These are phyloP conservation scores for Parasteatoda lunata DNA, from an alignment of 2,888 invertebrate genomes.

Conservation along the genomic window DNA sequence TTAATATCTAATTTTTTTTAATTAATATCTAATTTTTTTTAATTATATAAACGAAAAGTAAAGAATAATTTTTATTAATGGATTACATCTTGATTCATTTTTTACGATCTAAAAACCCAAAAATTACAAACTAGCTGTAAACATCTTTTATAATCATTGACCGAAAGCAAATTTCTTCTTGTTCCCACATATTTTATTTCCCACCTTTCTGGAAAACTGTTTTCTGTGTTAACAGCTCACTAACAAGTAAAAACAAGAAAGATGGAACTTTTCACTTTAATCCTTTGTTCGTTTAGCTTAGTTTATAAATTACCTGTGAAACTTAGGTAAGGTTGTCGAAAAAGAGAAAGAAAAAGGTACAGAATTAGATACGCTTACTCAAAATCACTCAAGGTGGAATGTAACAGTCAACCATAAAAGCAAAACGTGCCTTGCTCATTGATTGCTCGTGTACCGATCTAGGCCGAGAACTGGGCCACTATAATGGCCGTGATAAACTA, in stretches of 20 bases:
- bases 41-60: no score
- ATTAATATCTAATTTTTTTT: no score
- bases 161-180: no score
- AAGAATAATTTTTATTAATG: no score
- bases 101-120: no score
- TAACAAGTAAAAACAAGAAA: conserved; percentile 36
- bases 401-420: conserved; percentile 64
- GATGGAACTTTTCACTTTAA: conserved; percentile 51
- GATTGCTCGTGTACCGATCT: conserved; percentile 42
- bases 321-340: conserved; percentile 52
- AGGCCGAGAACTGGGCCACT: conserved; percentile 37
- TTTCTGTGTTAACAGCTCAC: conserved; percentile 28
- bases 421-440: conserved; percentile 63
- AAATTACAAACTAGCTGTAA: no score
- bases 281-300: conserved; percentile 43
- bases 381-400: conserved; percentile 65
- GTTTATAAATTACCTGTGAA: conserved; percentile 55
- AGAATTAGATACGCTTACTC: conserved; percentile 66
- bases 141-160: no score
- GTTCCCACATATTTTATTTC: conserved; percentile 7
- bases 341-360: conserved; percentile 30
- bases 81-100: no score
- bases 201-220: conserved; percentile 6
- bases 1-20: no score
- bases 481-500: conserved; percentile 48